These are phyloP conservation scores for Melanotus villosus DNA, from an alignment of 2,888 invertebrate genomes.

Conservation along the genomic window DNA sequence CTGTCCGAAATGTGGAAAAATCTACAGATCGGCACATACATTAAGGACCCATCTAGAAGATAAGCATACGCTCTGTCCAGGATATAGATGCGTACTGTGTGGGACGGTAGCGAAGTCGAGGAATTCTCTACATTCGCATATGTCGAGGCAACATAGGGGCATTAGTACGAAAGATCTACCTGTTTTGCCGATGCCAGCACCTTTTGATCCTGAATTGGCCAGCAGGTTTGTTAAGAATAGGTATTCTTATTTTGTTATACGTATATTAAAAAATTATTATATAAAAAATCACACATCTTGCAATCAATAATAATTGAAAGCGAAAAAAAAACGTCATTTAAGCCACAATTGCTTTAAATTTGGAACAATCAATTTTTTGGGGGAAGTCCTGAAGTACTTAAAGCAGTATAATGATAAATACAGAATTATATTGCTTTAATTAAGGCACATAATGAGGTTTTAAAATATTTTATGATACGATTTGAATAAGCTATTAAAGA, in stretches of 20 bases:
- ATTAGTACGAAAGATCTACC: slow-evolving; percentile 95
- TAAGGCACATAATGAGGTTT: too few species aligned
- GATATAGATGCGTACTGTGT: slow-evolving; percentile 92
- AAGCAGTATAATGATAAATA: too few species aligned
- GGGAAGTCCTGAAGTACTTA: too few species aligned
- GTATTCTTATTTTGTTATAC: neutral
- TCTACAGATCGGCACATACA: slow-evolving; percentile 93
- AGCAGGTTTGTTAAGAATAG: slow-evolving; percentile 75
- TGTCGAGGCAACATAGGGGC: slow-evolving; percentile 94
- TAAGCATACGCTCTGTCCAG: slow-evolving; percentile 93
- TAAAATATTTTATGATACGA: too few species aligned
- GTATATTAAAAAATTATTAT: too few species aligned
- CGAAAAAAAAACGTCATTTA: too few species aligned
- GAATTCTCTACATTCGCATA: slow-evolving; percentile 93
- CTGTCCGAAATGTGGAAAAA: slow-evolving; percentile 94
- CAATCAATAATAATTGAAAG: too few species aligned
- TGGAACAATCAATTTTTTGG: too few species aligned
- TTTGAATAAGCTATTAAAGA: too few species aligned
- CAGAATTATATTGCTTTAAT: too few species aligned
- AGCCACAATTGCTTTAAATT: too few species aligned
- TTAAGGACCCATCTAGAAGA: slow-evolving; percentile 92
- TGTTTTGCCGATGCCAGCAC: slow-evolving; percentile 92
- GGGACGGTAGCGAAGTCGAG: slow-evolving; percentile 94
- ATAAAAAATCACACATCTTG: too few species aligned
- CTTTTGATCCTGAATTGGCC: slow-evolving; percentile 92